phyloP scores from a whole-genome alignment of 2,888 invertebrate genomes.

The Dryocosmus kuriphilus region DNA sequence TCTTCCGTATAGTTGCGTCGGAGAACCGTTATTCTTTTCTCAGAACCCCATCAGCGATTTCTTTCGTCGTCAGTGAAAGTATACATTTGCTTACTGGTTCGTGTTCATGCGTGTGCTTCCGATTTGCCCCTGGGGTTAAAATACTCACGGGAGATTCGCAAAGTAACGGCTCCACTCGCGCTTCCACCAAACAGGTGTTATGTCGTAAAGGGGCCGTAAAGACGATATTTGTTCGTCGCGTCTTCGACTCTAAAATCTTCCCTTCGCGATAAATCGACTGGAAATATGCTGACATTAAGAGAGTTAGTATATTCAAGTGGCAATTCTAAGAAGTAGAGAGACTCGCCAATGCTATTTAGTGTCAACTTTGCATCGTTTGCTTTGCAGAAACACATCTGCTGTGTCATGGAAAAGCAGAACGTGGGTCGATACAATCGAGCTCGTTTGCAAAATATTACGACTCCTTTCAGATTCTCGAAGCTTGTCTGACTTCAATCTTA shows the following conservation, averaged over 20 bases:
- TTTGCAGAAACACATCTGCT: slow-evolving; percentile 13
- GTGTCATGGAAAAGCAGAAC: slow-evolving; percentile 25
- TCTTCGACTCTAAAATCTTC: neutral
- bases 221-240: slow-evolving; percentile 10
- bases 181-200: slow-evolving; percentile 36
- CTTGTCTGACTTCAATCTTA: neutral
- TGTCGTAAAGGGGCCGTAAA: slow-evolving; percentile 38
- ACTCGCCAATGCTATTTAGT: slow-evolving; percentile 6
- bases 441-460: slow-evolving; percentile 20
- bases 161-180: neutral
- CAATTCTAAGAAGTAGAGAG: slow-evolving; percentile 25
- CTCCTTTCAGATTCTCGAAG: neutral
- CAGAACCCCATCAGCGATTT: slow-evolving; percentile 53
- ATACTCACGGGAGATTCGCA: slow-evolving; percentile 8
- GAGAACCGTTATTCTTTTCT: slow-evolving; percentile 52
- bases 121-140: slow-evolving; percentile 45
- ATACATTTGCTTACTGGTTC: slow-evolving; percentile 49
- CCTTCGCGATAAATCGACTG: neutral
- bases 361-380: slow-evolving; percentile 10
- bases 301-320: slow-evolving; percentile 28
- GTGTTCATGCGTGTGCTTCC: slow-evolving; percentile 42
- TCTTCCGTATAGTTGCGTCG: slow-evolving; percentile 37
- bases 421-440: slow-evolving; percentile 20
- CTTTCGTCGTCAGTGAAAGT: slow-evolving; percentile 65
- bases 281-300: slow-evolving; percentile 37